These are phyloP conservation scores for Porites australiensis DNA, from an alignment of 64 coral and sea anemone genomes.

Conservation along the genomic window DNA sequence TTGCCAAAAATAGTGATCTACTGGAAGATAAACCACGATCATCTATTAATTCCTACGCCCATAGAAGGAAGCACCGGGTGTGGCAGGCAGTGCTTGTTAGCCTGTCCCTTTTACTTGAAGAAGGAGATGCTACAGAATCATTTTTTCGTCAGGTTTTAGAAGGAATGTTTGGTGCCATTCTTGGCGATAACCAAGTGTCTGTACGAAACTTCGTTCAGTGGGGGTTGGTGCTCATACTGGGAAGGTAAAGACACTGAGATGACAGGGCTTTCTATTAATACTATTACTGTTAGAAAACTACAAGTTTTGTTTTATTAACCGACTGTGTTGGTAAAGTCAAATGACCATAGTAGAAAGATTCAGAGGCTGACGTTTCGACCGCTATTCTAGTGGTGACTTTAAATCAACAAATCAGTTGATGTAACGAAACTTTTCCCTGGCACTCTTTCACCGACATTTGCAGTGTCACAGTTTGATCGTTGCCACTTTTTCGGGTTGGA, in stretches of 20 bases:
- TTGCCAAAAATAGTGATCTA: conserved; percentile 63
- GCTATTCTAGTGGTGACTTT: no score
- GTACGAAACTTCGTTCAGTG: conserved; percentile 86
- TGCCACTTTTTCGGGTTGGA: no score
- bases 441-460: no score
- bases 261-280: not conserved
- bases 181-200: conserved; percentile 81
- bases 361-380: no score
- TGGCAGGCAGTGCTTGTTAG: conserved; percentile 77
- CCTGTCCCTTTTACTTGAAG: conserved; percentile 43
- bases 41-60: conserved; percentile 79
- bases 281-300: not conserved
- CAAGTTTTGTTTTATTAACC: not conserved
- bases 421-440: no score
- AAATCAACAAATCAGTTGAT: no score
- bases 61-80: conserved; percentile 81
- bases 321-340: no score
- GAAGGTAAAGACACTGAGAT: conserved; percentile 9
- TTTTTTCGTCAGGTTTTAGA: conserved; percentile 58
- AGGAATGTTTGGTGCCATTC: conserved; percentile 53
- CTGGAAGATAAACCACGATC: conserved; percentile 45
- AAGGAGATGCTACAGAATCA: not conserved
- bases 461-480: no score
- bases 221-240: conserved; percentile 63
- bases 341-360: no score